Base-by-base conservation (phyloP, 1,140 invertebrate species). In the Sinella curviseta region DNA sequence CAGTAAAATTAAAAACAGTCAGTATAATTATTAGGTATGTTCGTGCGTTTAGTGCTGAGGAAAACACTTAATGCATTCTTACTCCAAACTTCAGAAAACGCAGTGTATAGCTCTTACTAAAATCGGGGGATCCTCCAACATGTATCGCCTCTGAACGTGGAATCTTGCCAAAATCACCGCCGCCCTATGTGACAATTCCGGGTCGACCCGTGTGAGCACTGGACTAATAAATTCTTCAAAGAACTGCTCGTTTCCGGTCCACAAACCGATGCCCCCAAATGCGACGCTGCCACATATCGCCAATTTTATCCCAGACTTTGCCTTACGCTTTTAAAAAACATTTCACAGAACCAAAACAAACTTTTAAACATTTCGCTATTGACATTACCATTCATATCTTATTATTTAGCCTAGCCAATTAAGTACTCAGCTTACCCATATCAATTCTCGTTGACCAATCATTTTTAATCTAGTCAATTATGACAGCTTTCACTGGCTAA, bases 101-200 rank as follows among this genome's bases (percentile, higher is more conserved):
- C n/a, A n/a, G n/a, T n/a, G n/a, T 48, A 48, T 8, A 48, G 39
- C 4, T 17, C 17, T 48, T 48, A 92, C 91, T 82, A 95, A 87
- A 77, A 88, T 86, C 4, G 87, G 77, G 4, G 91, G 88, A 86
- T 95, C 93, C 55, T 88, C 83, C 77, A 86, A 88, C 31, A 84
- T 87, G 79, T 89, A 89, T 76, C 85, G 86, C 26, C 92, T 92
- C 67, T 93, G 87, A 0, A 97, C 73, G 35, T 91, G 90, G 88
- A 93, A 92, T 88, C 96, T 95, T 16, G 92, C 89, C 8, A 90
- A 88, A 74, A 89, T 87, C 1, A 97, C 88, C 14, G 93, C 93
- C 33, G 94, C 78, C 81, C 90, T 91, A 86, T 97, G 96, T 16
- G 94, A 91, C 77, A 86, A 89, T 88, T 97, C 96, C 0, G 95